phyloP scores from a whole-genome alignment of 2,888 invertebrate species.

The Ypsolopha sequella region DNA sequence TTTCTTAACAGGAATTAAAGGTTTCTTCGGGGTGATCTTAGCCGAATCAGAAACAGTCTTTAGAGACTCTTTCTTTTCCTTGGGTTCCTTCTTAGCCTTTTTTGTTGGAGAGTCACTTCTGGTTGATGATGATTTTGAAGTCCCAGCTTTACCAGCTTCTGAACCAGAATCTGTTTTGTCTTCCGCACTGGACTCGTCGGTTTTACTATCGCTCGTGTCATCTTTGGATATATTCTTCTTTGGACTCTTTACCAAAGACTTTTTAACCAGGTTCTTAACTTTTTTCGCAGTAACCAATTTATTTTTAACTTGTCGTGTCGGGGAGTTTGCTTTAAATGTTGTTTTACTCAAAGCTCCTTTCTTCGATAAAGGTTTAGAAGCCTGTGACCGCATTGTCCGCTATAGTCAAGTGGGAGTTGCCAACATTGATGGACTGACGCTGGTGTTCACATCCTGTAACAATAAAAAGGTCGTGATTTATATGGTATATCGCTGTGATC shows the following conservation, averaged over 20 bases:
- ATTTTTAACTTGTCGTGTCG: conserved; percentile 38
- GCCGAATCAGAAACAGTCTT: conserved; percentile 23
- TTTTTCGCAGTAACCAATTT: conserved; percentile 42
- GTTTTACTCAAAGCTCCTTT: conserved; percentile 53
- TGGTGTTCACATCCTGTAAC: conserved; percentile 57
- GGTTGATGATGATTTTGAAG: conserved; percentile 27
- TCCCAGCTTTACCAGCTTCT: conserved; percentile 30
- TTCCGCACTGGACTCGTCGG: conserved; percentile 23
- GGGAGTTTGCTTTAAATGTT: conserved; percentile 34
- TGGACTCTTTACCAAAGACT: conserved; percentile 38
- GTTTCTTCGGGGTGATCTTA: conserved; percentile 2
- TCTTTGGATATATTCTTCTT: conserved; percentile 18
- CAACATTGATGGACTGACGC: conserved; percentile 45
- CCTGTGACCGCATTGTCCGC: conserved; percentile 63
- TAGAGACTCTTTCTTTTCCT: conserved; percentile 48
- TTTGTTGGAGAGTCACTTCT: conserved; percentile 40
- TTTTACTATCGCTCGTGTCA: conserved; percentile 26
- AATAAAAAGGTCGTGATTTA: conserved; percentile 21
- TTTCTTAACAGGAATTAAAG: conserved; percentile 5
- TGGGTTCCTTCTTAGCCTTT: conserved; percentile 43
- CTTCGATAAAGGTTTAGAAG: conserved; percentile 56
- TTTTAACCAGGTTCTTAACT: conserved; percentile 37
- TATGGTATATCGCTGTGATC: neutral
- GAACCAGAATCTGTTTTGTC: conserved; percentile 28
- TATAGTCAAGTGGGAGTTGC: conserved; percentile 39